phyloP scores from a whole-genome alignment of 2,113 vertebrate species.

The Alaudala cheleensis region DNA sequence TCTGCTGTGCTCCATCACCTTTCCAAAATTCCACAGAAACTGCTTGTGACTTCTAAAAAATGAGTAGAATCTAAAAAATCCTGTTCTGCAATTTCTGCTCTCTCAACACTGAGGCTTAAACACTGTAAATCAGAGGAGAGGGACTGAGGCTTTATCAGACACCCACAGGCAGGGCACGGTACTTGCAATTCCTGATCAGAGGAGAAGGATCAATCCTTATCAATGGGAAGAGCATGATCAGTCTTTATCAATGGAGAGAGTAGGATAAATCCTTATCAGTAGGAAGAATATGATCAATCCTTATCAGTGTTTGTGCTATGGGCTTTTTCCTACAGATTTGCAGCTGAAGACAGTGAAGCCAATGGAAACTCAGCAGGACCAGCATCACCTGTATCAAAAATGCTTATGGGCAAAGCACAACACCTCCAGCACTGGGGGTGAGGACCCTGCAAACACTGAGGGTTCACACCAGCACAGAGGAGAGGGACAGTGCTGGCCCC shows the following conservation, averaged over 20 bases:
- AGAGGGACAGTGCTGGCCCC: background rate
- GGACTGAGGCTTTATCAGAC: background rate
- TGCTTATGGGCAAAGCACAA: background rate
- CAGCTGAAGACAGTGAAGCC: background rate
- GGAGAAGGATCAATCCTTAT: accelerated
- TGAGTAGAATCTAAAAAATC: background rate
- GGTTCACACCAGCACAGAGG: background rate
- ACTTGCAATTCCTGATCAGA: background rate
- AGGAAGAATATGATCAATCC: background rate
- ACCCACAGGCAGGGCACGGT: accelerated
- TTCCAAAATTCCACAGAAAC: background rate
- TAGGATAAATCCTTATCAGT: background rate
- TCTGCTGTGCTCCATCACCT: background rate
- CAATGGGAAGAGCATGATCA: background rate
- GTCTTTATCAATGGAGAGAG: background rate
- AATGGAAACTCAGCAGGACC: background rate
- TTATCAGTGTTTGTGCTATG: background rate
- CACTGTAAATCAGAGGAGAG: background rate
- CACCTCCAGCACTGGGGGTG: background rate
- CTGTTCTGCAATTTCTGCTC: background rate
- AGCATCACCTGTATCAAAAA: background rate
- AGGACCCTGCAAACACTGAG: background rate
- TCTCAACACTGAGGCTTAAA: background rate
- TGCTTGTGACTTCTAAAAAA: background rate
- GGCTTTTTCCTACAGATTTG: background rate